A percentile compares a stretch with the other conserved stretches of the same genome.
phyloP scores from a whole-genome alignment of 2,888 invertebrate genomes.

The Pristionchus japonicus region DNA sequence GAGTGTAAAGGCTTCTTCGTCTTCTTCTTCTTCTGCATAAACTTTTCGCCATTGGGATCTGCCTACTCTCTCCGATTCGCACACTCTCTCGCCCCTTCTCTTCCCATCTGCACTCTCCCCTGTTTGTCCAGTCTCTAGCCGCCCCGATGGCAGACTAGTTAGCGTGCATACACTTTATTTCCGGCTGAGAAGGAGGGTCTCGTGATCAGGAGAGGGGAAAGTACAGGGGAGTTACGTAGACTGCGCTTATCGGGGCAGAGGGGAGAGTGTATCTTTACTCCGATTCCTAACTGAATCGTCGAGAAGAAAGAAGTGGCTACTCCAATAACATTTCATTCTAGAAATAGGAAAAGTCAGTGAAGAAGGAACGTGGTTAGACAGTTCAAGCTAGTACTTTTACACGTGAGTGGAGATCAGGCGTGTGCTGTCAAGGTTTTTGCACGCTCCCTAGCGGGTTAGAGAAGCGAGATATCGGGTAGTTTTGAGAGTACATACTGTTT shows the following conservation, averaged over 20 bases:
- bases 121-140: constrained; percentile 4
- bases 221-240: not conserved
- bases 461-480: not conserved
- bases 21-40: constrained; percentile 7
- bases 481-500: not conserved
- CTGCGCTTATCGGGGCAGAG: not conserved
- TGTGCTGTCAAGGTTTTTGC: not conserved
- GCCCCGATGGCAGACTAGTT: constrained; percentile 26
- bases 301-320: no score
- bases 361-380: not conserved
- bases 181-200: not conserved
- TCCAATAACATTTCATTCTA: not conserved
- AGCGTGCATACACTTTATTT: constrained; percentile 10
- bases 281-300: not conserved
- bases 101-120: not conserved
- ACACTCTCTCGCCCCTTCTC: not conserved
- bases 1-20: not conserved
- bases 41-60: not conserved
- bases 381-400: not conserved
- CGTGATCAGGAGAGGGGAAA: constrained; percentile 19
- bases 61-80: not conserved
- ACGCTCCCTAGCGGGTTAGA: not conserved
- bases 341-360: not conserved
- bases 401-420: not conserved
- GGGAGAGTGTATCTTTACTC: not conserved